Percentiles rank a stretch among this genome's conserved stretches.
These are phyloP conservation scores for Drosophila diplacantha DNA, from an alignment of 2,888 invertebrate genomes.

Conservation along the genomic window DNA sequence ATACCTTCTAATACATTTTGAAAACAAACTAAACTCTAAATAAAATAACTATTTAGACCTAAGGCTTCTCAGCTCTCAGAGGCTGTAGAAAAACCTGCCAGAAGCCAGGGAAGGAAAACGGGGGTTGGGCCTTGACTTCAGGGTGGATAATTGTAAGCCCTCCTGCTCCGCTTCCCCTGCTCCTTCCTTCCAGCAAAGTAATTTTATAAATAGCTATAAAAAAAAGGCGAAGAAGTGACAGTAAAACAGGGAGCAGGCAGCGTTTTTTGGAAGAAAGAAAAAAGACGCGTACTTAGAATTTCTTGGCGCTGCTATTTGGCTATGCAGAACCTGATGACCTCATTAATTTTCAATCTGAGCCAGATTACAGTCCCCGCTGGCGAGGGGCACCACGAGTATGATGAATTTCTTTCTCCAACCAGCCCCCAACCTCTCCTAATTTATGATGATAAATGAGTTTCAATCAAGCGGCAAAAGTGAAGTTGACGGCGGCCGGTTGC, in stretches of 20 bases:
- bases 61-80: background rate
- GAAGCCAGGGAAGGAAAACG: slow-evolving; percentile 10
- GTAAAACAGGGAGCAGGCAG: slow-evolving; percentile 4
- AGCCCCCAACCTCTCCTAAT: slow-evolving; percentile 46
- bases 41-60: background rate
- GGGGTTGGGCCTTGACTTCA: slow-evolving; percentile 1
- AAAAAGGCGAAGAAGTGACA: slow-evolving; percentile 25
- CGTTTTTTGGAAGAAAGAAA: slow-evolving; percentile 19
- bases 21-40: background rate
- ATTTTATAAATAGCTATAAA: slow-evolving; percentile 38
- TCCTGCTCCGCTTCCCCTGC: background rate
- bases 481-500: slow-evolving; percentile 49
- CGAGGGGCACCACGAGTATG: slow-evolving; percentile 43
- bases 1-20: background rate
- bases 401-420: slow-evolving; percentile 56
- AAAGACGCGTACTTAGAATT: slow-evolving; percentile 34
- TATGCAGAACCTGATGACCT: slow-evolving; percentile 67
- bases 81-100: background rate
- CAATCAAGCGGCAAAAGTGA: slow-evolving; percentile 73
- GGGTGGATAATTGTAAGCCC: slow-evolving; percentile 26
- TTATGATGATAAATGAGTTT: slow-evolving; percentile 74
- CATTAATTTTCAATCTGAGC: slow-evolving; percentile 76
- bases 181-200: slow-evolving; percentile 11
- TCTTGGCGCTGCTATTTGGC: slow-evolving; percentile 32
- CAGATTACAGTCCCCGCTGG: slow-evolving; percentile 59